Percentiles rank a stretch among this genome's conserved stretches.
Evolutionary conservation across 1,140 invertebrate species (phyloP).

Genomic region (Dryas iulia): DNA sequence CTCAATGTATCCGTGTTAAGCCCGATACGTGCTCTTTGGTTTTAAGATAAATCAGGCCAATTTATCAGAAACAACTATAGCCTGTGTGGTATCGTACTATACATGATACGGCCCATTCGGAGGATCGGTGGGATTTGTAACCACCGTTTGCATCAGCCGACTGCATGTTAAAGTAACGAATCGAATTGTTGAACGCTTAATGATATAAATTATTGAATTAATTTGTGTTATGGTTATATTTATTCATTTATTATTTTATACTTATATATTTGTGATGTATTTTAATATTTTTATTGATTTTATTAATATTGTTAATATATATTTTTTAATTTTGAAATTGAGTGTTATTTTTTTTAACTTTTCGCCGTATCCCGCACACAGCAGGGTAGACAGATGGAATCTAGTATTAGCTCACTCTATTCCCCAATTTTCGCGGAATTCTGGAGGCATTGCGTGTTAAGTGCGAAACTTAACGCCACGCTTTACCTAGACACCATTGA

Average conservation of each 20-base stretch:
- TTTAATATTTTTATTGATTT: no score
- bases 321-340: no score
- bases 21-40: conserved; percentile 23
- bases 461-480: not conserved
- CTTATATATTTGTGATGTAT: no score
- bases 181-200: not conserved
- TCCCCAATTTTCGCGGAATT: not conserved
- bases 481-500: not conserved
- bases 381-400: not conserved
- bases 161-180: conserved; percentile 4
- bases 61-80: conserved; percentile 41
- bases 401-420: not conserved
- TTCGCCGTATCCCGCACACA: not conserved
- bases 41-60: conserved; percentile 45
- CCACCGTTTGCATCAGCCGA: conserved; percentile 11
- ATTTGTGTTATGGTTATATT: no score
- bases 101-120: conserved; percentile 20
- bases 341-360: not conserved
- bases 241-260: no score
- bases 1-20: conserved; percentile 11
- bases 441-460: not conserved
- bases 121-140: conserved; percentile 15
- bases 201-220: not conserved
- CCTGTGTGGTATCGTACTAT: conserved; percentile 26
- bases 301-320: no score